These are phyloP conservation scores for Calephelis nemesis DNA, from an alignment of 1,140 invertebrate genomes.

Conservation along the genomic window DNA sequence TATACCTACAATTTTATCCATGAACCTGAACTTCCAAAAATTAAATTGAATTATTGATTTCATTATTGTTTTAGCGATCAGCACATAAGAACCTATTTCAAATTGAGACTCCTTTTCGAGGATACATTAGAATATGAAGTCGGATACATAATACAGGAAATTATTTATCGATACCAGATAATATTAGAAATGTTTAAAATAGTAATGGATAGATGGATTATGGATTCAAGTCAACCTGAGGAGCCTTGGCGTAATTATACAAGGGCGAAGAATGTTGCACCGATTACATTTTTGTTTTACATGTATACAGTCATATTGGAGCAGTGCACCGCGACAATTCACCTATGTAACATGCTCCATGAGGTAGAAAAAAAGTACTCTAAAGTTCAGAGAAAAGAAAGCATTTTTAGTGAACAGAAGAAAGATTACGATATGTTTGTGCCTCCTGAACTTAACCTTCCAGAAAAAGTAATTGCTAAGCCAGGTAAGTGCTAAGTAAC, in stretches of 20 bases:
- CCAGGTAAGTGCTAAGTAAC: neutral
- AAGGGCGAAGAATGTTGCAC: neutral
- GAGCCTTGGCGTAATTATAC: neutral
- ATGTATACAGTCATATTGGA: conserved; percentile 1
- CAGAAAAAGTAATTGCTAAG: neutral
- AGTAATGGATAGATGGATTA: neutral
- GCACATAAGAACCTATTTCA: neutral
- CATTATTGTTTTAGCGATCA: neutral
- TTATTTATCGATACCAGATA: conserved; percentile 2
- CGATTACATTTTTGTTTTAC: conserved; percentile 2
- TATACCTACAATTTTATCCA: too few species aligned
- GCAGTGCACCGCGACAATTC: conserved; percentile 1
- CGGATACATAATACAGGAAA: conserved; percentile 2
- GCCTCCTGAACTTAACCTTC: neutral
- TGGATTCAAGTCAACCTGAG: neutral
- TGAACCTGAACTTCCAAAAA: neutral
- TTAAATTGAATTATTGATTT: neutral
- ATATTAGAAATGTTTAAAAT: neutral
- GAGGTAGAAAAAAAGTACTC: neutral
- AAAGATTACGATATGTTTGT: neutral
- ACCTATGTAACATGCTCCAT: neutral
- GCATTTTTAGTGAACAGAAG: neutral
- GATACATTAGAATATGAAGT: conserved; percentile 10
- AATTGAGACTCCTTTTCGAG: neutral
- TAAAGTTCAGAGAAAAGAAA: neutral